These are phyloP conservation scores for Pammene fasciana DNA, from an alignment of 2,888 invertebrate genomes.

Conservation along the genomic window DNA sequence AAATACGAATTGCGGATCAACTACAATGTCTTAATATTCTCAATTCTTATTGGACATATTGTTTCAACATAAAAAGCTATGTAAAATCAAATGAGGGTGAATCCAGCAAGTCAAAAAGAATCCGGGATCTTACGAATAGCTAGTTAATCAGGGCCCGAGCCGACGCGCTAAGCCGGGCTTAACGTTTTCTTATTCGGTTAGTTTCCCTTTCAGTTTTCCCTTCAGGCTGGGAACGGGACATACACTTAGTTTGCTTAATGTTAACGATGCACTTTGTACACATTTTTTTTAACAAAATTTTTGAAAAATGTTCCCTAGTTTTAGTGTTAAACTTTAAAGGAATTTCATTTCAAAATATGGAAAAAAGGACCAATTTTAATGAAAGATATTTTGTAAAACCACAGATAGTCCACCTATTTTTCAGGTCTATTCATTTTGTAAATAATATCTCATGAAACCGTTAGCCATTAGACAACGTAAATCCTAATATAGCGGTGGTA, in stretches of 20 bases:
- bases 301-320: background rate
- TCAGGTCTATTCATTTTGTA: no score
- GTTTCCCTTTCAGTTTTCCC: slow-evolving; percentile 17
- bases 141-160: slow-evolving; percentile 34
- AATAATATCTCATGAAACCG: no score
- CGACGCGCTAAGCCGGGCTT: slow-evolving; percentile 35
- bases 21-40: no score
- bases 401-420: no score
- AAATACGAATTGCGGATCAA: no score
- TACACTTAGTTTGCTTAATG: slow-evolving; percentile 14
- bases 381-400: no score
- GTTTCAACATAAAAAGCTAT: background rate
- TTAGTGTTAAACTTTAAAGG: background rate
- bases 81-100: slow-evolving; percentile 19
- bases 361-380: no score
- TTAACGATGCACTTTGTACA: slow-evolving; percentile 25
- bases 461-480: no score
- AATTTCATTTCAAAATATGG: no score
- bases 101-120: slow-evolving; percentile 16
- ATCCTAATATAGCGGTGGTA: no score
- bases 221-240: slow-evolving; percentile 1
- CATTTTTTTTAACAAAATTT: no score
- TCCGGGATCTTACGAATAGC: slow-evolving; percentile 17
- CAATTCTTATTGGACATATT: no score
- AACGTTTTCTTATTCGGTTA: slow-evolving; percentile 20